A percentile compares a stretch with the other conserved stretches of the same genome.
phyloP scores from a whole-genome alignment of 2,888 invertebrate genomes.

The Phyllotreta striolata region DNA sequence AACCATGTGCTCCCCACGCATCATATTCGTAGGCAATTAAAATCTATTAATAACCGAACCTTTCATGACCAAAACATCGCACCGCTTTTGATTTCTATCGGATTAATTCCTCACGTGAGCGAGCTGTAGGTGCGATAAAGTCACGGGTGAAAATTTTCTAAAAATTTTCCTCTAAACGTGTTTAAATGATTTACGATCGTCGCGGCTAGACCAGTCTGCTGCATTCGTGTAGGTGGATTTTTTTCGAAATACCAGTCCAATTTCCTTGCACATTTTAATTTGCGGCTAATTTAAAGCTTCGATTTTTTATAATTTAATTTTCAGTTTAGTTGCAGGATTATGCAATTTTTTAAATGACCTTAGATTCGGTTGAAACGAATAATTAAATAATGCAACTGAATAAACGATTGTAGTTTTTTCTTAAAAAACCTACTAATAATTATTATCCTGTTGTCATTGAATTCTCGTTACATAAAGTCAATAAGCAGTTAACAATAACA shows the following conservation, averaged over 20 bases:
- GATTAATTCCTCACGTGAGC: not conserved
- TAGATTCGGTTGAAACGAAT: not conserved
- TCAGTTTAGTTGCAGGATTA: not conserved
- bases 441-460: too few relatives aligned
- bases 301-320: too few relatives aligned
- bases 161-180: slow-evolving; percentile 2
- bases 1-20: not conserved
- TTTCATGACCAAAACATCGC: slow-evolving; percentile 23
- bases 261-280: too few relatives aligned
- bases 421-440: too few relatives aligned
- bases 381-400: not conserved
- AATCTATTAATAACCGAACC: slow-evolving; percentile 9
- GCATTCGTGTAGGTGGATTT: not conserved
- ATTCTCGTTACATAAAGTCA: too few relatives aligned
- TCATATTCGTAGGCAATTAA: too few relatives aligned
- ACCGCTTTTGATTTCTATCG: not conserved
- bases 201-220: slow-evolving; percentile 1
- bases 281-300: too few relatives aligned
- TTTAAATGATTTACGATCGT: slow-evolving; percentile 8
- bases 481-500: too few relatives aligned
- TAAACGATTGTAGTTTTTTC: not conserved
- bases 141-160: slow-evolving; percentile 8
- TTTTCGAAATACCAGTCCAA: not conserved
- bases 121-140: not conserved
- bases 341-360: slow-evolving; percentile 2